Conservation (phyloP, 1,140 invertebrate species). For the Phymastichus coffea region DNA sequence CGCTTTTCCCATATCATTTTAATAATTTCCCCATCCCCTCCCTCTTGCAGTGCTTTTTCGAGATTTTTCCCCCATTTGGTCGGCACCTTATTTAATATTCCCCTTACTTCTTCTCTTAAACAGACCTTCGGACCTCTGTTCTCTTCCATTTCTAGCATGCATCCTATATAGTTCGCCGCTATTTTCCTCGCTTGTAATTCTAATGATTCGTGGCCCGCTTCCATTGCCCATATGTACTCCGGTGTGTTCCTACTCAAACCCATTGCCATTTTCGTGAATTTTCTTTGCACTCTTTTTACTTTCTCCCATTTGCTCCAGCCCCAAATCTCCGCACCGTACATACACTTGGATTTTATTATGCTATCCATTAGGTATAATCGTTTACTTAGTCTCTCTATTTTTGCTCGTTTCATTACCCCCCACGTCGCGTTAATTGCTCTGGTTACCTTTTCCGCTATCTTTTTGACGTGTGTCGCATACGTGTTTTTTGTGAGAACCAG, state of each 20-base stretch:
- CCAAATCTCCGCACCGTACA: too few relatives aligned
- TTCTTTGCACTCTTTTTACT: slow-evolving; percentile 5
- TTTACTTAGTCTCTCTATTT: background rate
- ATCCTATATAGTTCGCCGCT: background rate
- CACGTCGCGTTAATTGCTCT: too few relatives aligned
- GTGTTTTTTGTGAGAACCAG: background rate
- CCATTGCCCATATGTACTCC: background rate
- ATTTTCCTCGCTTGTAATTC: background rate
- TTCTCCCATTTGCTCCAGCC: slow-evolving; percentile 14
- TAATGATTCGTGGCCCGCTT: background rate
- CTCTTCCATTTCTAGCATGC: background rate
- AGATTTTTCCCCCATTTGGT: slow-evolving; percentile 2
- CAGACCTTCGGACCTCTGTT: too few relatives aligned
- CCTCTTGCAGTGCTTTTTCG: too few relatives aligned
- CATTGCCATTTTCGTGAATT: background rate
- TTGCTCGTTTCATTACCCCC: background rate
- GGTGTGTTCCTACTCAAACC: slow-evolving; percentile 4
- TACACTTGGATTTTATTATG: slow-evolving; percentile 6
- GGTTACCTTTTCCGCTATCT: slow-evolving; percentile 6
- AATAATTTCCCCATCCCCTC: too few relatives aligned
- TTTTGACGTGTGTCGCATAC: too few relatives aligned
- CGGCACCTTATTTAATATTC: background rate
- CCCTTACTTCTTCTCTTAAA: too few relatives aligned
- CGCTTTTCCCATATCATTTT: too few relatives aligned
- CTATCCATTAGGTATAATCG: slow-evolving; percentile 11